Base-by-base conservation (phyloP, 2,888 invertebrate genomes). In the Zootermopsis nevadensis region DNA sequence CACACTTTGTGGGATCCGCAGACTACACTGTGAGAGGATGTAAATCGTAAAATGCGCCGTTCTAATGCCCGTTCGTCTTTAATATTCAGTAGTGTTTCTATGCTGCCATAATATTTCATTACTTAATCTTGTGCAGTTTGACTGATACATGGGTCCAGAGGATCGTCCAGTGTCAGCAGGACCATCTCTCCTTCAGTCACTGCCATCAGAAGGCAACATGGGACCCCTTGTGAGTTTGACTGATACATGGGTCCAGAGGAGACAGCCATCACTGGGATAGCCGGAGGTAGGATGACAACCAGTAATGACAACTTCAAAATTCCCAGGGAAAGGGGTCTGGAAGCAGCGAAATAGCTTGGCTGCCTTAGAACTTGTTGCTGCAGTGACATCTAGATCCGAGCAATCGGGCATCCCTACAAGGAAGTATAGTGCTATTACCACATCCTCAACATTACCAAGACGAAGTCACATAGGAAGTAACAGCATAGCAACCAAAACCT, bases 81-180 rank as follows among this genome's bases (percentile, higher is more conserved):
- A 6, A 8, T 27, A 60, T 69, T 69, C 30, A 30, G 69, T 30
- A 22, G 12, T 15, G 15, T 69, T 3, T 31, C 1, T 4, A 60
- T 33, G 15, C 22, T 69, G 33, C 22, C 12, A 27, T 67, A 1
- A 31, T 12, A 30, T 12, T 7, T 33, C 22, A 15, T 31, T 2
- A 31, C 0, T 4, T 31, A 38, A 12, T 77, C 4, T 53, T 77
- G 30, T 42, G 24, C n/a, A 48, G 48, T 48, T 77, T 77, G 24
- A 19, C 48, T 48, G 48, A n/a, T n/a, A n/a, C n/a, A n/a, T n/a
- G n/a, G 8, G 48, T 35, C 1, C 67, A 81, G 81, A 93, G 93
- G 89, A 92, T 87, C 91, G 93, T 87, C 92, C 92, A 86, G 89
- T 92, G 85, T 92, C 92, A 77, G 91, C 92, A 85, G 92, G 92